Percentiles rank a stretch among this genome's conserved stretches.
phyloP scores from a whole-genome alignment of 2,888 invertebrate genomes.

The Adelphocoris suturalis region DNA sequence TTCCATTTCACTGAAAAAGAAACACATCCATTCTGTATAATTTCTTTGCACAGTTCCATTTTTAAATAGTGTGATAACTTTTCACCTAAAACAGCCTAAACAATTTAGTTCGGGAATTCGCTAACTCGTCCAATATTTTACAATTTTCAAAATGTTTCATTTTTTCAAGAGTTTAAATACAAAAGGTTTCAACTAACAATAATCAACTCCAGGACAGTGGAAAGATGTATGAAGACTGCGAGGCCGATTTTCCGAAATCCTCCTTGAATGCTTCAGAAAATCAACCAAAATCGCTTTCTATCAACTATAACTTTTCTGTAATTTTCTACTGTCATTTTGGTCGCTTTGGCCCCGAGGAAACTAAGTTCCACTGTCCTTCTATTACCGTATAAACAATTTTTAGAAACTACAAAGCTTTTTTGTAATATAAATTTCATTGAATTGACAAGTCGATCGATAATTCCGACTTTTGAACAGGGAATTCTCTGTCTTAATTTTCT shows the following conservation, averaged over 20 bases:
- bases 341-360: constrained; percentile 60
- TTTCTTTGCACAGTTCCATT: neutral
- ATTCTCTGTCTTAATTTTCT: neutral
- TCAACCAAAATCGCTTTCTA: neutral
- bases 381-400: neutral
- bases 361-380: constrained; percentile 38
- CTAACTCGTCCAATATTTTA: constrained; percentile 58
- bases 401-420: constrained; percentile 20
- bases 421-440: neutral
- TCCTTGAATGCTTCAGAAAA: neutral
- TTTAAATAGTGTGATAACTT: constrained; percentile 2
- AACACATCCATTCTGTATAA: neutral
- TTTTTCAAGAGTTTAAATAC: constrained; percentile 25
- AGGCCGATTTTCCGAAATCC: constrained; percentile 11
- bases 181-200: constrained; percentile 23
- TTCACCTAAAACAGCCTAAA: constrained; percentile 47
- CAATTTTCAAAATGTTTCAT: constrained; percentile 18
- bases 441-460: constrained; percentile 5
- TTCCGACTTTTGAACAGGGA: neutral
- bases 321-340: constrained; percentile 48
- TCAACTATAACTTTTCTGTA: constrained; percentile 38
- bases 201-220: neutral
- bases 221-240: constrained; percentile 1
- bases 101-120: constrained; percentile 47
- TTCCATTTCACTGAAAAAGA: neutral